These are phyloP conservation scores for Drosophila paulistorum DNA, from an alignment of 1,140 invertebrate genomes.

Conservation along the genomic window DNA sequence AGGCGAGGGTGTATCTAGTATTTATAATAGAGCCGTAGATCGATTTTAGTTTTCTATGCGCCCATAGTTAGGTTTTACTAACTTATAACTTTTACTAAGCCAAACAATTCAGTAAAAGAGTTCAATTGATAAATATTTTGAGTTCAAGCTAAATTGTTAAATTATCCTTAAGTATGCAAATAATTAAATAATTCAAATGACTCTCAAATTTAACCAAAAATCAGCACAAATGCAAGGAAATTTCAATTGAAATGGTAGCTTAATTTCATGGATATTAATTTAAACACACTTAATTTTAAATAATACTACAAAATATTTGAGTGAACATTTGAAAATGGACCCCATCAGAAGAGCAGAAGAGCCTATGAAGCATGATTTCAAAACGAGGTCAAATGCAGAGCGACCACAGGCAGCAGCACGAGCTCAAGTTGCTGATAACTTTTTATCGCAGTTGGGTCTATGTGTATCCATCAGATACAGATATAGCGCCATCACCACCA, in stretches of 20 bases:
- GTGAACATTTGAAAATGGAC: not conserved
- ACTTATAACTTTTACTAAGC: too few relatives aligned
- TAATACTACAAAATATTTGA: not conserved
- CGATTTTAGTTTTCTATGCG: too few relatives aligned
- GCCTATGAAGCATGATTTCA: constrained; percentile 43
- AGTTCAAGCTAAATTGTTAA: too few relatives aligned
- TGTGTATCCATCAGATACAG: constrained; percentile 49
- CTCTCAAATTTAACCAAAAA: too few relatives aligned
- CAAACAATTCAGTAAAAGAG: too few relatives aligned
- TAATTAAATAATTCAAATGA: too few relatives aligned
- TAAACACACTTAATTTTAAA: not conserved
- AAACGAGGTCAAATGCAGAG: constrained; percentile 73
- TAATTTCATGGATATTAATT: not conserved
- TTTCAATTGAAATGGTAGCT: too few relatives aligned
- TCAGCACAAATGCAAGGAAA: too few relatives aligned
- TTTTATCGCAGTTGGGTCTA: constrained; percentile 46
- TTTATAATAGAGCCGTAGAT: not conserved
- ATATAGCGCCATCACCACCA: constrained; percentile 1
- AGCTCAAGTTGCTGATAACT: constrained; percentile 60
- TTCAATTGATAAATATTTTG: too few relatives aligned
- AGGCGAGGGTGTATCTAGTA: constrained; percentile 53
- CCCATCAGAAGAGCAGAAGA: not conserved
- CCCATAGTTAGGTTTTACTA: too few relatives aligned
- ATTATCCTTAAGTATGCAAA: too few relatives aligned
- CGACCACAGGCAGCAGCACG: constrained; percentile 34